phyloP scores from a whole-genome alignment of 2,888 invertebrate species.

The Hypsopygia costalis region DNA sequence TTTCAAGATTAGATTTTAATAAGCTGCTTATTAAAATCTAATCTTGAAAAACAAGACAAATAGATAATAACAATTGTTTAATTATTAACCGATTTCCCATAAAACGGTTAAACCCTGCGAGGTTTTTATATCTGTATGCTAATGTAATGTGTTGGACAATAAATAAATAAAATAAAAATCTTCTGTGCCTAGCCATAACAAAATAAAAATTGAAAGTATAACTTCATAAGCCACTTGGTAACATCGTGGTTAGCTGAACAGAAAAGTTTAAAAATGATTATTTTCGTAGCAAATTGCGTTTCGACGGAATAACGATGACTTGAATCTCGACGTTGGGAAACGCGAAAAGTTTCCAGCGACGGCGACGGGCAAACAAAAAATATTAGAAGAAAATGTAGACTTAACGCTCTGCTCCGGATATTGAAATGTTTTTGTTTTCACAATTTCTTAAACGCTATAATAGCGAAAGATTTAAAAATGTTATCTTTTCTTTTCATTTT shows the following conservation, averaged over 20 bases:
- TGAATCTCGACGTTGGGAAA: constrained; percentile 41
- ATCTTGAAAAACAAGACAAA: too few relatives aligned
- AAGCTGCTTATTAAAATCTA: too few relatives aligned
- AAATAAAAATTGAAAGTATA: background rate
- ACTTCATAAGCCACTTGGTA: background rate
- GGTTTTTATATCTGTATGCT: too few relatives aligned
- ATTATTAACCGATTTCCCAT: too few relatives aligned
- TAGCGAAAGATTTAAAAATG: too few relatives aligned
- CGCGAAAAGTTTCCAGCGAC: constrained; percentile 36
- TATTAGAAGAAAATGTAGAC: constrained; percentile 26
- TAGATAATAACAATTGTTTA: too few relatives aligned
- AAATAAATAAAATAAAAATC: background rate
- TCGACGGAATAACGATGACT: constrained; percentile 46
- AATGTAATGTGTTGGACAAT: too few relatives aligned
- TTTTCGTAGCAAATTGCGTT: constrained; percentile 46
- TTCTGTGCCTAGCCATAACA: background rate
- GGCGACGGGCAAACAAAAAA: constrained; percentile 41
- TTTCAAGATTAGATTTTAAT: too few relatives aligned
- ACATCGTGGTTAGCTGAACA: constrained; percentile 24
- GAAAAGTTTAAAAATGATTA: constrained; percentile 42
- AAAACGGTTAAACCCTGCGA: too few relatives aligned
- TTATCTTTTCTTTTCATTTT: too few relatives aligned
- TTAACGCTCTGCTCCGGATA: constrained; percentile 22
- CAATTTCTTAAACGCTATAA: constrained; percentile 8
- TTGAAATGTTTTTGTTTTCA: constrained; percentile 33